Percentiles rank a stretch among this genome's conserved stretches.
phyloP scores from a whole-genome alignment of 1,140 invertebrate species.

The Drosophila eugracilis region DNA sequence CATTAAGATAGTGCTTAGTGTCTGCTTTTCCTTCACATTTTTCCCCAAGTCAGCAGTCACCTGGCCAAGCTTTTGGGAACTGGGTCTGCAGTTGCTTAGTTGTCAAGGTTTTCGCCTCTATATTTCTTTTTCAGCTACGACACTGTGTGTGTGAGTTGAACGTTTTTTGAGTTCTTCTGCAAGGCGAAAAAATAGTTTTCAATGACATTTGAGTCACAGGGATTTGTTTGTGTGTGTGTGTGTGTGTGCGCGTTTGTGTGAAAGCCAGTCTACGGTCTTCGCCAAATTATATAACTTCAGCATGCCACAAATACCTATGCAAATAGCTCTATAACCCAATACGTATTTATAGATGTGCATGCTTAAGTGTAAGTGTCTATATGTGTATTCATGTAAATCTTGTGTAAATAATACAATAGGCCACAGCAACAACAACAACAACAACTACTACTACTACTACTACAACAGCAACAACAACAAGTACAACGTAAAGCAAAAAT shows the following conservation, averaged over 20 bases:
- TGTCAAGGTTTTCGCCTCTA: slow-evolving; percentile 44
- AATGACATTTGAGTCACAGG: slow-evolving; percentile 50
- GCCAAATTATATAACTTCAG: slow-evolving; percentile 64
- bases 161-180: slow-evolving; percentile 30
- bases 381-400: slow-evolving; percentile 55
- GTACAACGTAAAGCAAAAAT: slow-evolving; percentile 54
- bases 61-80: slow-evolving; percentile 32
- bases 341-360: slow-evolving; percentile 34
- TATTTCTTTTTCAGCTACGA: slow-evolving; percentile 1
- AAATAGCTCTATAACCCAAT: slow-evolving; percentile 22
- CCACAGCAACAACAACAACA: slow-evolving; percentile 45
- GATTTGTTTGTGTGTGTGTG: slow-evolving; percentile 6
- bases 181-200: slow-evolving; percentile 39
- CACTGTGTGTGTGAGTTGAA: slow-evolving; percentile 30
- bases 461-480: slow-evolving; percentile 41
- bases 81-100: slow-evolving; percentile 49
- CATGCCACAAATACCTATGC: slow-evolving; percentile 37
- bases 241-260: slow-evolving; percentile 12
- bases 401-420: slow-evolving; percentile 74
- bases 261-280: slow-evolving; percentile 5
- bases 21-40: background rate
- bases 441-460: slow-evolving; percentile 30
- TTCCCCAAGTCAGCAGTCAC: slow-evolving; percentile 28
- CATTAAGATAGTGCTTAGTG: slow-evolving; percentile 14
- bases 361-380: slow-evolving; percentile 39